Evolutionary conservation across 1,140 invertebrate species (phyloP).

Genomic region (Brachionus plicatilis): DNA sequence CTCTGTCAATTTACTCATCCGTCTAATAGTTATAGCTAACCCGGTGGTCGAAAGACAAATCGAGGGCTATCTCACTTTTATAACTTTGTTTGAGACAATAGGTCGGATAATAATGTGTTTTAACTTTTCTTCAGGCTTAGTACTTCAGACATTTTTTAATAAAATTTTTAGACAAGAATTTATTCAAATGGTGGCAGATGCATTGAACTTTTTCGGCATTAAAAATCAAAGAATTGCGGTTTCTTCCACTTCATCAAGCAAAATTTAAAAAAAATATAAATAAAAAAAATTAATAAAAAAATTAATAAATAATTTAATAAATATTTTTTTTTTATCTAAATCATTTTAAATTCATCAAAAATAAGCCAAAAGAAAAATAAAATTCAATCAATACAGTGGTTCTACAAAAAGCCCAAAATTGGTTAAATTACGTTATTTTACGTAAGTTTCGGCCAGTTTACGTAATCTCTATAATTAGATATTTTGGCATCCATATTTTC

Average conservation of each 20-base stretch:
- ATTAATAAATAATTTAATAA: no score
- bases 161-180: not conserved
- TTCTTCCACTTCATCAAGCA: not conserved
- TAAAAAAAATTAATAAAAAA: no score
- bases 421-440: no score
- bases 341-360: no score
- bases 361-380: no score
- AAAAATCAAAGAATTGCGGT: not conserved
- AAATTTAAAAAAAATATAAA: not conserved
- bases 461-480: no score
- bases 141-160: not conserved
- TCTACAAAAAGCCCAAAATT: no score
- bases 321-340: no score
- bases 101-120: not conserved
- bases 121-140: not conserved
- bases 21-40: not conserved
- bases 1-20: not conserved
- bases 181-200: not conserved
- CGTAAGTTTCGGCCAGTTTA: no score
- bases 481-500: no score
- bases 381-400: no score
- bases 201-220: not conserved
- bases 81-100: not conserved
- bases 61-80: not conserved
- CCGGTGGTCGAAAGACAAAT: not conserved